These are phyloP conservation scores for Horisme vitalbata DNA, from an alignment of 2,888 invertebrate species.

Conservation along the genomic window DNA sequence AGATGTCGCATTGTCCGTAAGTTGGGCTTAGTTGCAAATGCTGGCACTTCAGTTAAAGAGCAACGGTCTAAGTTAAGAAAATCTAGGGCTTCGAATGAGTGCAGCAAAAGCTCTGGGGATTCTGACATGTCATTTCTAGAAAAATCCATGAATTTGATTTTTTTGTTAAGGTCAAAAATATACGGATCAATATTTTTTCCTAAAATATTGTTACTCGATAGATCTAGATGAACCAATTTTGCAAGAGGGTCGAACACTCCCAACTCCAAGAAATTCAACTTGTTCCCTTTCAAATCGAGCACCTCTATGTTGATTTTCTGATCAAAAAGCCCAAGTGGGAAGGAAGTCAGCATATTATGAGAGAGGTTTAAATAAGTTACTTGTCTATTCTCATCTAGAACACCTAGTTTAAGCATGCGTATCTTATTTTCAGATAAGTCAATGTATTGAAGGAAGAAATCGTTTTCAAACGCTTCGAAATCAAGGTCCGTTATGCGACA, in stretches of 20 bases:
- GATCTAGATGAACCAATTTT: slow-evolving; percentile 49
- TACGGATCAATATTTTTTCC: slow-evolving; percentile 46
- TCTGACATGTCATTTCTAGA: slow-evolving; percentile 56
- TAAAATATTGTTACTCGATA: slow-evolving; percentile 50
- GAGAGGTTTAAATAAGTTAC: slow-evolving; percentile 54
- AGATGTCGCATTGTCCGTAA: slow-evolving; percentile 56
- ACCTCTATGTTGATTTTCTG: slow-evolving; percentile 47
- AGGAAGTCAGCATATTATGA: slow-evolving; percentile 45
- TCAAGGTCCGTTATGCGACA: slow-evolving; percentile 47
- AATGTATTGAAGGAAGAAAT: slow-evolving; percentile 46
- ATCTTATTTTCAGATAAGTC: slow-evolving; percentile 58
- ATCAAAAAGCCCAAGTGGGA: slow-evolving; percentile 57
- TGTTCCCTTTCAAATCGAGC: slow-evolving; percentile 56
- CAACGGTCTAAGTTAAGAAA: slow-evolving; percentile 52
- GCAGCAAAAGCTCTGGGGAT: slow-evolving; percentile 44
- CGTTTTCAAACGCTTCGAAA: slow-evolving; percentile 46
- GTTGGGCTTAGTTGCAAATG: slow-evolving; percentile 50
- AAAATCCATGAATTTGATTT: slow-evolving; percentile 50
- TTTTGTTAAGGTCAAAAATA: slow-evolving; percentile 45
- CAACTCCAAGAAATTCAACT: slow-evolving; percentile 40
- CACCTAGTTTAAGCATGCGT: slow-evolving; percentile 45
- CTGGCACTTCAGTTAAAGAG: slow-evolving; percentile 53
- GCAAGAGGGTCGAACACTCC: slow-evolving; percentile 51
- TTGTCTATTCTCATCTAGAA: slow-evolving; percentile 45
- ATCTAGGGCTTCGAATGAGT: slow-evolving; percentile 43